These are phyloP conservation scores for Sphaerophoria rueppellii DNA, from an alignment of 2,888 invertebrate species.

Conservation along the genomic window DNA sequence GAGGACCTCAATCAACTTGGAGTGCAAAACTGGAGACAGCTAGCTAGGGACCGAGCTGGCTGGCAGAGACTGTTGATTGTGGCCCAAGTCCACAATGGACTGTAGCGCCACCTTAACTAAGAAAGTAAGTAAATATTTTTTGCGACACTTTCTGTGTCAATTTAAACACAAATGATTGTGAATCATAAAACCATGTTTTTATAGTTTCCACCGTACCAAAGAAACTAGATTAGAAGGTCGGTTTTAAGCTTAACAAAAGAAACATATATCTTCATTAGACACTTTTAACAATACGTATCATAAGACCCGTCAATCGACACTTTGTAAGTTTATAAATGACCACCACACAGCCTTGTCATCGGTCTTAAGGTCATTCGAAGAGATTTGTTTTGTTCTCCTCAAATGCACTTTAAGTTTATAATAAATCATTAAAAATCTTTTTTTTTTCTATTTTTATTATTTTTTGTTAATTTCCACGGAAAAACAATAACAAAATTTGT, in stretches of 20 bases:
- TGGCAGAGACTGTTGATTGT: no score
- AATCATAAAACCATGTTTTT: background rate
- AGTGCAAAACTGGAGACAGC: no score
- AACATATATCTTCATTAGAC: background rate
- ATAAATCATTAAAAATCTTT: slow-evolving; percentile 25
- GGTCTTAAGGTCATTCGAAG: slow-evolving; percentile 24
- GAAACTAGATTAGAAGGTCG: slow-evolving; percentile 10
- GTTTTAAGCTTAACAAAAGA: background rate
- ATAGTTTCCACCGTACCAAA: background rate
- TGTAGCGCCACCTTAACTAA: no score
- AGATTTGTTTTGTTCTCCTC: background rate
- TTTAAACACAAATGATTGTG: background rate
- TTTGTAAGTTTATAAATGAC: background rate
- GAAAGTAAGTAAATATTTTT: background rate
- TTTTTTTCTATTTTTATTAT: slow-evolving; percentile 12
- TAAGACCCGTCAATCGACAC: slow-evolving; percentile 16
- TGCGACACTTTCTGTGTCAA: background rate
- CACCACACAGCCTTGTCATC: slow-evolving; percentile 23
- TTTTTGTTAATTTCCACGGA: background rate
- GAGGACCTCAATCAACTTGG: no score
- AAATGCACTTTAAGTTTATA: slow-evolving; percentile 1
- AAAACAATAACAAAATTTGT: slow-evolving; percentile 41
- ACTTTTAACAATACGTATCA: background rate
- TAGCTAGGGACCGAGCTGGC: no score
- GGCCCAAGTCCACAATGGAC: no score